Evolutionary conservation across 1,140 invertebrate genomes (phyloP).

Genomic region (Babylonia areolata): DNA sequence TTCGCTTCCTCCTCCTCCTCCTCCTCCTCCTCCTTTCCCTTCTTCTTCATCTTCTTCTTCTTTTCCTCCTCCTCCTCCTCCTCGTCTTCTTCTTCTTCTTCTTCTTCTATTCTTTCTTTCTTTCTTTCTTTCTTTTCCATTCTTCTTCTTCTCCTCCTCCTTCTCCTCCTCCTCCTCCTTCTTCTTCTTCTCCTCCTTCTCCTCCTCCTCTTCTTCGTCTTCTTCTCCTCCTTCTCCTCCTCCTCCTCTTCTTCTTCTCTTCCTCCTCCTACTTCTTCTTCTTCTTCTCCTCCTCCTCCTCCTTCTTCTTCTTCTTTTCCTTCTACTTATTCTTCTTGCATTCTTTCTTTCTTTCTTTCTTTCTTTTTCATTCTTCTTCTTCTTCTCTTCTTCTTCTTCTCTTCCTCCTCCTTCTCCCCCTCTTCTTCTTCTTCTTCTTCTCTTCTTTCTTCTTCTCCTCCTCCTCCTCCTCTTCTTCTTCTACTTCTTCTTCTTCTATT

Average conservation of each 20-base stretch:
- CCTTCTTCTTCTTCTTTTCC: background rate
- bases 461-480: background rate
- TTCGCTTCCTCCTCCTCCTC: background rate
- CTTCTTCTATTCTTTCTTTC: background rate
- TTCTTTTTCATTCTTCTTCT: background rate
- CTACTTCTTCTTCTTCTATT: background rate
- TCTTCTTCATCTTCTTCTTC: background rate
- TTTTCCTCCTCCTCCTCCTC: background rate
- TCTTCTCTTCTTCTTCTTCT: background rate
- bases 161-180: background rate
- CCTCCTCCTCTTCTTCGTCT: too few species aligned
- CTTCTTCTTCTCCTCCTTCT: background rate
- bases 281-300: background rate
- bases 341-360: background rate
- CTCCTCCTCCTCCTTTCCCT: background rate
- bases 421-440: constrained; percentile 8
- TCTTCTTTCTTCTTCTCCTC: background rate
- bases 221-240: too few species aligned
- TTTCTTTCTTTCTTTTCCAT: background rate
- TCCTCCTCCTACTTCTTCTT: background rate
- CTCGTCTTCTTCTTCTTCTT: background rate
- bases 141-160: background rate
- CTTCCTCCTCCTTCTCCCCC: background rate
- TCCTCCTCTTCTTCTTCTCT: background rate
- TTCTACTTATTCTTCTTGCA: background rate